Conservation (phyloP, 2,888 invertebrate species). For the Panopea generosa region DNA sequence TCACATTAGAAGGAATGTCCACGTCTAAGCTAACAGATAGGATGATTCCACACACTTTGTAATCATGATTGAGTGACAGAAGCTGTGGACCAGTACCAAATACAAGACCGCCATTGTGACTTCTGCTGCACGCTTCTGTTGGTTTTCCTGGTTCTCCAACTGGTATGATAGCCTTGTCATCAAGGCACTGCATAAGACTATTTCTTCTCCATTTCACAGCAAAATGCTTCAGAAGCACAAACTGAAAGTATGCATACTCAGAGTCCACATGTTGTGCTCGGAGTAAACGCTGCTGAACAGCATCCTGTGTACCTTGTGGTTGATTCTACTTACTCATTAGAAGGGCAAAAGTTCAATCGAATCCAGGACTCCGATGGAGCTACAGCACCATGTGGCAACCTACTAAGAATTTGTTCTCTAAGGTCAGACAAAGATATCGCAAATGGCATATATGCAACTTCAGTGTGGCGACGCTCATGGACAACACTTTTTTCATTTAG, state of each 20-base stretch:
- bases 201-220: slow-evolving; percentile 22
- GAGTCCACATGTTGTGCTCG: slow-evolving; percentile 17
- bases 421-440: slow-evolving; percentile 25
- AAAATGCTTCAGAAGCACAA: slow-evolving; percentile 16
- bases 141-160: slow-evolving; percentile 44
- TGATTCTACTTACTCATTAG: slow-evolving; percentile 9
- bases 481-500: slow-evolving; percentile 41
- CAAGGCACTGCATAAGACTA: slow-evolving; percentile 27
- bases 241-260: slow-evolving; percentile 2
- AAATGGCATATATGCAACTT: slow-evolving; percentile 22
- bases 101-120: slow-evolving; percentile 16
- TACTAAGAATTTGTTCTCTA: slow-evolving; percentile 2
- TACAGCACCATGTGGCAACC: slow-evolving; percentile 5
- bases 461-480: slow-evolving; percentile 30
- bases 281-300: slow-evolving; percentile 32
- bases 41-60: slow-evolving; percentile 23
- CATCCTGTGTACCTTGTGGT: slow-evolving; percentile 27
- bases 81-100: slow-evolving; percentile 4
- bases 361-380: slow-evolving; percentile 30
- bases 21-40: slow-evolving; percentile 31
- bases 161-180: slow-evolving; percentile 51
- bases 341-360: slow-evolving; percentile 25
- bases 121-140: slow-evolving; percentile 16
- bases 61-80: slow-evolving; percentile 41
- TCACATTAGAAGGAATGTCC: slow-evolving; percentile 22